phyloP scores from a whole-genome alignment of 2,797 vertebrate genomes.

The Hippoglossus hippoglossus region DNA sequence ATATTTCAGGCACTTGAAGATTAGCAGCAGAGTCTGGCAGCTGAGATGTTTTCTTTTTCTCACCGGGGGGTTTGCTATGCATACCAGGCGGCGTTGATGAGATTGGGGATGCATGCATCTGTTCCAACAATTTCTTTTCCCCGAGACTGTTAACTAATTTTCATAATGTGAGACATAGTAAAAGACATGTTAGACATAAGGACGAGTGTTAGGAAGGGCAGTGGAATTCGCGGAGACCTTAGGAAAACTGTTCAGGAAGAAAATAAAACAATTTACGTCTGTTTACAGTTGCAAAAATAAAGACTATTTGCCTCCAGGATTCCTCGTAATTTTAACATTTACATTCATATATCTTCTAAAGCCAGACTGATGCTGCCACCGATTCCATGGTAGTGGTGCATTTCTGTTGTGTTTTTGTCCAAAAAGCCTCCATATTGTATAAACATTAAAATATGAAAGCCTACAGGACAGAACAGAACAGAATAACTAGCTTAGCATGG shows the following conservation, averaged over 20 bases:
- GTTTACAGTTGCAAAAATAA: neutral
- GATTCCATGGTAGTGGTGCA: neutral
- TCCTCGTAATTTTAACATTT: neutral
- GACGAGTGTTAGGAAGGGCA: neutral
- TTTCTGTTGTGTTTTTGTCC: no score
- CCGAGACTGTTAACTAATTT: slow-evolving; percentile 7
- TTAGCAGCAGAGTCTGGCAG: slow-evolving; percentile 13
- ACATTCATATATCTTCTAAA: neutral
- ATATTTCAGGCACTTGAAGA: slow-evolving; percentile 4
- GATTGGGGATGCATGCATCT: slow-evolving; percentile 31
- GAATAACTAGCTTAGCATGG: neutral
- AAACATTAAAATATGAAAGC: neutral
- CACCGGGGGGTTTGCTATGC: slow-evolving; percentile 13
- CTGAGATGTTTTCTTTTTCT: slow-evolving; percentile 3
- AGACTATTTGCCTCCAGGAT: neutral
- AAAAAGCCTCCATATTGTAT: neutral
- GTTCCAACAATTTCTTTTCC: slow-evolving; percentile 32
- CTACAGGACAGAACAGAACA: neutral
- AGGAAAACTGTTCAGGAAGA: neutral
- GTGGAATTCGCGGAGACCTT: neutral
- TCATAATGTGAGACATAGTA: slow-evolving; percentile 7
- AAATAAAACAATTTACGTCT: neutral
- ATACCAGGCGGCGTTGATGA: slow-evolving; percentile 31
- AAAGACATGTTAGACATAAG: neutral
- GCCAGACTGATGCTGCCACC: neutral